Percentiles rank a stretch among this genome's conserved stretches.
Evolutionary conservation across 2,888 invertebrate species (phyloP).

Genomic region (Ametastegia equiseti): DNA sequence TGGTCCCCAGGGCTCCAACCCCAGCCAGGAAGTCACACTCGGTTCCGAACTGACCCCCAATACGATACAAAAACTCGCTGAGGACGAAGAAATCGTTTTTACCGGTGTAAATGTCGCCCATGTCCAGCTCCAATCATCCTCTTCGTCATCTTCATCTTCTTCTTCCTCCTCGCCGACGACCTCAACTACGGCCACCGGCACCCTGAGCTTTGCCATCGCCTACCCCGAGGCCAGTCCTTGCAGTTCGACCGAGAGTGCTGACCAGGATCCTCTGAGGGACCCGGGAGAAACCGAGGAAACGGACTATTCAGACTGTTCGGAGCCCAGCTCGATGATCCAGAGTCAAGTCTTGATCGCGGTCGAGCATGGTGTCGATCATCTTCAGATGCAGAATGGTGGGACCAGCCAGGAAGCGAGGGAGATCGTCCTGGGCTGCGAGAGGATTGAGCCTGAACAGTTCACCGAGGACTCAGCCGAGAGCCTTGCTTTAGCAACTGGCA

Average conservation of each 20-base stretch:
- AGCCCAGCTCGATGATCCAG: conserved; percentile 49
- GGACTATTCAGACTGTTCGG: conserved; percentile 68
- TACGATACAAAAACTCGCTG: conserved; percentile 10
- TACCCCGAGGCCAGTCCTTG: conserved; percentile 14
- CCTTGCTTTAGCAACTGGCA: conserved; percentile 67
- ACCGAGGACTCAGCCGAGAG: conserved; percentile 74
- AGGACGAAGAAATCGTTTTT: conserved; percentile 34
- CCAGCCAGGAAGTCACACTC: neutral
- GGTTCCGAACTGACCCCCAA: neutral
- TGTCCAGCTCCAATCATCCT: conserved; percentile 27
- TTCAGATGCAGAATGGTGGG: conserved; percentile 13
- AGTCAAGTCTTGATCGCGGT: conserved; percentile 44
- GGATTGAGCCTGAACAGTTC: conserved; percentile 68
- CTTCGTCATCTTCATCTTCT: neutral
- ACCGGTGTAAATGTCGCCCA: neutral
- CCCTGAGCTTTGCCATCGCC: neutral
- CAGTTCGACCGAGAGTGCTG: conserved; percentile 16
- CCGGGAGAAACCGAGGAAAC: conserved; percentile 66
- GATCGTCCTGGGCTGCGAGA: conserved; percentile 54
- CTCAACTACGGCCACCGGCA: too few species aligned
- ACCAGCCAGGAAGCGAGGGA: conserved; percentile 48
- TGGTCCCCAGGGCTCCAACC: neutral
- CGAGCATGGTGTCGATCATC: conserved; percentile 55
- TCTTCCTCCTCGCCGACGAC: neutral
- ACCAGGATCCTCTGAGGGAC: conserved; percentile 13